A percentile compares a stretch with the other conserved stretches of the same genome.
These are phyloP conservation scores for Origma solitaria DNA, from an alignment of 2,113 vertebrate species.

Conservation along the genomic window DNA sequence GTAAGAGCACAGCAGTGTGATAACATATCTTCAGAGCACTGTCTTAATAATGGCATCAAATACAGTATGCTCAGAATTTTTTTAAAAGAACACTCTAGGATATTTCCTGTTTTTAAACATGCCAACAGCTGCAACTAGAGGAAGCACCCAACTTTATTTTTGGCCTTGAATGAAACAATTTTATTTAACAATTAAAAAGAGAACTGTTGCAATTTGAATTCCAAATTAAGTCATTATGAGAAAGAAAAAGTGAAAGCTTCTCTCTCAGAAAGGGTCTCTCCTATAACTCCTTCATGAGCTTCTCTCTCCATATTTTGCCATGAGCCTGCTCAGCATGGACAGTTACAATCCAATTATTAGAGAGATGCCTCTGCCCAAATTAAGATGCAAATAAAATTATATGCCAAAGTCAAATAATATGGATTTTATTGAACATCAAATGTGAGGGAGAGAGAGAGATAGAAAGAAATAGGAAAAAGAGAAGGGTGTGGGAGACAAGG, in stretches of 20 bases:
- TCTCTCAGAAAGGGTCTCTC: neutral
- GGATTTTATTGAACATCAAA: neutral
- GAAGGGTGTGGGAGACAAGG: neutral
- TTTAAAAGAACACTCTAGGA: neutral
- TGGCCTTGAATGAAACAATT: neutral
- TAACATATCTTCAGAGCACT: neutral
- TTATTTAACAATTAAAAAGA: neutral
- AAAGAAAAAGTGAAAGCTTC: neutral
- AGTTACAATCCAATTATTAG: neutral
- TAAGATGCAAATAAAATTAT: neutral
- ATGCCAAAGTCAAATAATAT: neutral
- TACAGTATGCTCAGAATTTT: neutral
- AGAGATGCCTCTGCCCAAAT: neutral
- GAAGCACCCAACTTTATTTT: neutral
- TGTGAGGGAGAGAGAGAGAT: neutral
- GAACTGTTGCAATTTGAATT: neutral
- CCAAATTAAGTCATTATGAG: neutral
- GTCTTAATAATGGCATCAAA: neutral
- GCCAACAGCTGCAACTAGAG: neutral
- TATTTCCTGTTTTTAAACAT: neutral
- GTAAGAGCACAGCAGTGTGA: neutral
- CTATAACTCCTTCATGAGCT: neutral
- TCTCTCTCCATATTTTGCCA: neutral
- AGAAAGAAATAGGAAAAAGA: neutral
- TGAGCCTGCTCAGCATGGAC: neutral